phyloP scores from a whole-genome alignment of 2,113 vertebrate genomes.

The Clarias macrocephalus region DNA sequence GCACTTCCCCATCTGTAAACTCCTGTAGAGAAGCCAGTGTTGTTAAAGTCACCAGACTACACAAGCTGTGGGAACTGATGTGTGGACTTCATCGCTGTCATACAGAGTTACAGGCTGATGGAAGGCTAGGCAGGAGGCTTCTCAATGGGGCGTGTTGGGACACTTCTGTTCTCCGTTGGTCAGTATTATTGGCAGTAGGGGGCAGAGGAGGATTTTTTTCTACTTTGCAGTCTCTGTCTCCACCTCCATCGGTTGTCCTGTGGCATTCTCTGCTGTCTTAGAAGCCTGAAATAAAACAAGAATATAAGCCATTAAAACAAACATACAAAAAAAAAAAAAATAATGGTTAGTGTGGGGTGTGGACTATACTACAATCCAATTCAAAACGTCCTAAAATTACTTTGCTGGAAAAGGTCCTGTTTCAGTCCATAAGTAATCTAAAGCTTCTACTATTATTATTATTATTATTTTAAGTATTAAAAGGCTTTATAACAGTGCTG shows the following conservation, averaged over 20 bases:
- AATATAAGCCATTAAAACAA: neutral
- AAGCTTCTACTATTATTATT: neutral
- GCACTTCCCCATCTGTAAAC: constrained; percentile 33
- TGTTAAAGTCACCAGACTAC: constrained; percentile 60
- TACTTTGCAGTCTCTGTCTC: constrained; percentile 91
- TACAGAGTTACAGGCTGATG: constrained; percentile 61
- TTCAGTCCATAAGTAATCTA: neutral
- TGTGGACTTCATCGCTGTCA: constrained; percentile 54
- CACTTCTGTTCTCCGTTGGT: constrained; percentile 66
- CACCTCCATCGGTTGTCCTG: constrained; percentile 81
- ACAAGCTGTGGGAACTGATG: constrained; percentile 35
- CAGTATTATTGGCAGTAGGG: constrained; percentile 51
- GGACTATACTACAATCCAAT: neutral
- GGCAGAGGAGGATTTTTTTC: constrained; percentile 52
- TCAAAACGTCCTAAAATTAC: too few relatives aligned
- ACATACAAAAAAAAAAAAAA: neutral
- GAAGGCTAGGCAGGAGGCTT: constrained; percentile 61
- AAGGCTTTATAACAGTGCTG: neutral
- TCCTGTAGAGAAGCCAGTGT: constrained; percentile 47
- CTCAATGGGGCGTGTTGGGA: constrained; percentile 70
- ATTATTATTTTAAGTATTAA: neutral
- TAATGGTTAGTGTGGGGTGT: too few relatives aligned
- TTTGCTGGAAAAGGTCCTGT: neutral
- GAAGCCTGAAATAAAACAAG: constrained; percentile 77
- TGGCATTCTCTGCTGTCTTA: constrained; percentile 89